Percentiles rank a stretch among this genome's conserved stretches.
phyloP scores from a whole-genome alignment of 2,888 invertebrate genomes.

The Balanococcus diminutus region DNA sequence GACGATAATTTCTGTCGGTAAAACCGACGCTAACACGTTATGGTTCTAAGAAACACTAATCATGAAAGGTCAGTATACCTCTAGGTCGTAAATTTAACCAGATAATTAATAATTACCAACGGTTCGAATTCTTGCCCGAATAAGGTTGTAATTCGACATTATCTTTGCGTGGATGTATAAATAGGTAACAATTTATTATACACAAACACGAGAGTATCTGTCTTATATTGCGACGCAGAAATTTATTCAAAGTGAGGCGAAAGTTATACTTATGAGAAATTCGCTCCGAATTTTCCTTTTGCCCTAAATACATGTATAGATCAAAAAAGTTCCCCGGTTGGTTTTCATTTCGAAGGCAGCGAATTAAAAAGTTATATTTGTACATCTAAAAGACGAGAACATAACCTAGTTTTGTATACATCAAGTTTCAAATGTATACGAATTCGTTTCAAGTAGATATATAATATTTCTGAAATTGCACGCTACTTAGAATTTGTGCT shows the following conservation, averaged over 20 bases:
- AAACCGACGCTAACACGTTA: neutral
- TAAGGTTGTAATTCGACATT: neutral
- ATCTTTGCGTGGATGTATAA: neutral
- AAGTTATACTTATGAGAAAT: neutral
- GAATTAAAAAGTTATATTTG: neutral
- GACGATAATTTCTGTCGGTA: neutral
- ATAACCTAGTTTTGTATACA: neutral
- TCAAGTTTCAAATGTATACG: neutral
- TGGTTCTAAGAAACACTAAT: constrained; percentile 21
- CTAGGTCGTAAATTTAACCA: constrained; percentile 11
- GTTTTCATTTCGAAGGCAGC: neutral
- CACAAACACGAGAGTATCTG: neutral
- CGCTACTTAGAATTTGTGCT: too few relatives aligned
- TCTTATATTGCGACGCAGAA: neutral
- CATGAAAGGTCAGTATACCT: constrained; percentile 25
- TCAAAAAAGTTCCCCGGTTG: neutral
- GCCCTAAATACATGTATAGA: neutral
- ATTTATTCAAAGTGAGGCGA: neutral
- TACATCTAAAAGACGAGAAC: neutral
- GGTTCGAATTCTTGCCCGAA: neutral
- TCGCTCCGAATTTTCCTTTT: neutral
- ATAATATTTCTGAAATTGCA: neutral
- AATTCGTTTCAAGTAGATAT: neutral
- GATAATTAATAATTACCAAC: constrained; percentile 33
- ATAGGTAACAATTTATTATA: neutral